These are phyloP conservation scores for Schizopygopsis malacanthus DNA, from an alignment of 2,797 vertebrate species.

Conservation along the genomic window DNA sequence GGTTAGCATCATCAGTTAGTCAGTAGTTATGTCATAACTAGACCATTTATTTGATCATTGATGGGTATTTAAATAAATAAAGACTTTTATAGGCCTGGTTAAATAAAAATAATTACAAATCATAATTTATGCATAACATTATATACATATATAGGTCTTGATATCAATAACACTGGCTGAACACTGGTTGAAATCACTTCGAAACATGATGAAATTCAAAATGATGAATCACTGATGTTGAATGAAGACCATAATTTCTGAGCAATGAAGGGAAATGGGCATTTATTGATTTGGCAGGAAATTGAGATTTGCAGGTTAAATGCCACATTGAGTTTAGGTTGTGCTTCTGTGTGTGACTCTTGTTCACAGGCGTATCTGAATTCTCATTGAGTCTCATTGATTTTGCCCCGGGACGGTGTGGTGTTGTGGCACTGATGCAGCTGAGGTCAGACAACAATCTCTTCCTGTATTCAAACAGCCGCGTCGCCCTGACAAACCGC, in stretches of 20 bases:
- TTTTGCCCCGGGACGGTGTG: constrained; percentile 18
- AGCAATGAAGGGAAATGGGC: neutral
- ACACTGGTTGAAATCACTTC: neutral
- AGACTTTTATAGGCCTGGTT: neutral
- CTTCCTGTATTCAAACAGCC: constrained; percentile 4
- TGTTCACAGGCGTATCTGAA: neutral
- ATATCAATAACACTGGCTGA: neutral
- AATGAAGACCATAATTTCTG: neutral
- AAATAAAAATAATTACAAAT: neutral
- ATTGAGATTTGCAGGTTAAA: constrained; percentile 8
- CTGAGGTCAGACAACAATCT: constrained; percentile 23
- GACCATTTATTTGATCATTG: neutral
- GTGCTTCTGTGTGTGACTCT: neutral
- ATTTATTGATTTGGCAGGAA: neutral
- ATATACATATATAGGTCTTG: neutral
- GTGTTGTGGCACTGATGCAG: neutral
- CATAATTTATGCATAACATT: neutral
- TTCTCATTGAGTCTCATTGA: constrained; percentile 32
- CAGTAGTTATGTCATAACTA: neutral
- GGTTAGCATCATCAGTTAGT: neutral
- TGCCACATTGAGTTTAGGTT: neutral
- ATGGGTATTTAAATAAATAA: neutral
- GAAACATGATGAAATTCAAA: neutral
- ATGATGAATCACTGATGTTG: neutral
- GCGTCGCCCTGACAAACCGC: neutral